Evolutionary conservation across 2,797 vertebrate genomes (phyloP), one percentile per base, ranked within the genome.

Genomic region (Tenualosa thibaudeaui): DNA sequence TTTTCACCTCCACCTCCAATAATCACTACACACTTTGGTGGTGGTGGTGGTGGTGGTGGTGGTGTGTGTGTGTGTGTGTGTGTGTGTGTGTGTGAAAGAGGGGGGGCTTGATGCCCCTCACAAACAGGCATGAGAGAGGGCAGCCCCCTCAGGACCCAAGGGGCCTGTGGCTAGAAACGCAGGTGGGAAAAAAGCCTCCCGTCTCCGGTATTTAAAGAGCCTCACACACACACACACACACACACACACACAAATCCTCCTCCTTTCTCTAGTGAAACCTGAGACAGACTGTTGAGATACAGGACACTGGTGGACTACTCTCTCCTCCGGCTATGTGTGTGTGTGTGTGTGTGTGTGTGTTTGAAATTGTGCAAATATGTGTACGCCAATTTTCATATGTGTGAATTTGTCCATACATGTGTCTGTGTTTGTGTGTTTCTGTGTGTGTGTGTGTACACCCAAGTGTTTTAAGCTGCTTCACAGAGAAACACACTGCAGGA

Each of bases 61-160:
- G 0, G 54, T 56, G 60, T 7, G 60, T 6, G 60, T n/a, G 19
- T 24, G 58, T 22, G 58, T 24, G 58, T 62, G 58, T 22, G 58
- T 22, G 58, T 22, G 58, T 58, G 15, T 10, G 51, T 4, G 51
- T 10, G 46, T 49, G 4, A 2, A 15, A 8, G 56, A 6, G 56
- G 3, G 17, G 17, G 17, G 56, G 56, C 58, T 93, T 91, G 93
- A 94, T 94, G 93, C 92, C 91, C 89, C 92, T 93, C 93, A 95
- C 94, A 93, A 94, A 94, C 94, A 94, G 91, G 90, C 93, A 90
- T 95, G 94, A 95, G 92, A 92, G 86, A 93, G 94, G 93, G 93
- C 91, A 75, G 91, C 90, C 89, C 94, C 94, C 93, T 89, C 91
- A 93, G 93, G 94, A 95, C 92, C 91, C 88, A 24, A 83, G 60